Conservation (phyloP, 2,797 vertebrate species). For the Mycteria americana region DNA sequence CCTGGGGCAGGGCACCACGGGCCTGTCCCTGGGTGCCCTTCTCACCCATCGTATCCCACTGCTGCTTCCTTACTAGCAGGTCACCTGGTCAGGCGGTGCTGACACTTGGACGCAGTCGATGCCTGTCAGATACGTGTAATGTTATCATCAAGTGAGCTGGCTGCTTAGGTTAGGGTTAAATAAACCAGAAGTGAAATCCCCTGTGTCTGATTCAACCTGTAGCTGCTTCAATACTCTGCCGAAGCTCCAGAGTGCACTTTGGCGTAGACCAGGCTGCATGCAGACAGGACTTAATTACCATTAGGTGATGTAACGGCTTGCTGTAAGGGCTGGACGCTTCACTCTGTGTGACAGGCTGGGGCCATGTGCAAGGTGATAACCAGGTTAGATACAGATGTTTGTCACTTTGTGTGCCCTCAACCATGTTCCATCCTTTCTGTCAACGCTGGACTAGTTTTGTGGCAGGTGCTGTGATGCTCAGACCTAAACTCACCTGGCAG, state of each 20-base stretch:
- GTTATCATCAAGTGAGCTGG: not conserved
- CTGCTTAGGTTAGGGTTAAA: not conserved
- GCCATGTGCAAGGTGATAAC: too few species aligned
- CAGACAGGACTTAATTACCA: not conserved
- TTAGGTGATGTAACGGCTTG: not conserved
- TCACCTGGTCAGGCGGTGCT: not conserved
- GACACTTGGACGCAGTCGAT: not conserved
- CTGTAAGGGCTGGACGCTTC: not conserved
- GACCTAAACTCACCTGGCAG: fast-evolving
- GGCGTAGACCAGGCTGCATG: not conserved
- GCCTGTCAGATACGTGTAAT: fast-evolving
- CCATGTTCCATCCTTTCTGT: not conserved
- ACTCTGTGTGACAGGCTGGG: not conserved
- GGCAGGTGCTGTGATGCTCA: not conserved
- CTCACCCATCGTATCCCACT: fast-evolving
- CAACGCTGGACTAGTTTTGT: not conserved
- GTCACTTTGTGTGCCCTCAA: not conserved
- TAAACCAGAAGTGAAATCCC: not conserved
- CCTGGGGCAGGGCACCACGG: not conserved
- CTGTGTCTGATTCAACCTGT: not conserved
- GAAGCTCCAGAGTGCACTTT: not conserved
- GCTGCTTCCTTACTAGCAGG: not conserved
- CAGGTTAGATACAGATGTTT: too few species aligned
- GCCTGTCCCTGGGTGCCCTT: not conserved
- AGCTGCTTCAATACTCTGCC: not conserved